Evolutionary conservation across 2,113 vertebrate genomes (phyloP), one percentile per base, ranked within the genome.

Genomic region (Fulica atra): DNA sequence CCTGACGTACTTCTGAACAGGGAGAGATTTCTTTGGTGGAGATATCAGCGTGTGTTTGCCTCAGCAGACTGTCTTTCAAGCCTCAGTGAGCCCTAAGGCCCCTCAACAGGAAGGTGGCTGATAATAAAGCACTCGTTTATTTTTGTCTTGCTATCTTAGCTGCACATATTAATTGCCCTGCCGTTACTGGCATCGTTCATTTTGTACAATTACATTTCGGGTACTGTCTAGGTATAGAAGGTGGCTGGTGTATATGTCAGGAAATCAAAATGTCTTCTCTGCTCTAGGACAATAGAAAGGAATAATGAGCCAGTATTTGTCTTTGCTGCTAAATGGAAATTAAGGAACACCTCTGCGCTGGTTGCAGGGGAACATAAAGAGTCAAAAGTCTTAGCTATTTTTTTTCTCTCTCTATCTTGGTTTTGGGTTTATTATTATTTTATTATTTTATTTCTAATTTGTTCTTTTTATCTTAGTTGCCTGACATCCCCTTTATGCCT

Each of bases 1-100:
- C 11, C 53, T 69, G 53, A 46, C 42, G 48, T 60, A 35, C 33
- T 69, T 73, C 89, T 80, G 63, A 92, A 25, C 24, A 86, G 26
- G 13, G 36, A 11, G 35, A 91, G 35, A n/a, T 84, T 68, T 36
- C 48, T 83, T 84, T 80, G 63, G 51, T 29, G 35, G 65, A 72
- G 44, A n/a, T 80, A 40, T 14, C 54, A 31, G 53, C 66, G 57
- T 40, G 72, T 64, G 48, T 29, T 89, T 15, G 0, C 51, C 86
- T 91, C 86, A 81, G 56, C 86, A 95, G 93, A 65, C 24, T n/a
- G 16, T 82, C 79, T 93, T 82, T 83, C 82, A 92, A 92, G 87
- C n/a, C 46, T 81, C 60, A 83, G 50, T 23, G 46, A 69, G 78
- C 90, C 63, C 72, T 81, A 46, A 44, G 59, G 54, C 48, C 66